phyloP scores from a whole-genome alignment of 2,888 invertebrate species.

The Netelia fuscicornis region DNA sequence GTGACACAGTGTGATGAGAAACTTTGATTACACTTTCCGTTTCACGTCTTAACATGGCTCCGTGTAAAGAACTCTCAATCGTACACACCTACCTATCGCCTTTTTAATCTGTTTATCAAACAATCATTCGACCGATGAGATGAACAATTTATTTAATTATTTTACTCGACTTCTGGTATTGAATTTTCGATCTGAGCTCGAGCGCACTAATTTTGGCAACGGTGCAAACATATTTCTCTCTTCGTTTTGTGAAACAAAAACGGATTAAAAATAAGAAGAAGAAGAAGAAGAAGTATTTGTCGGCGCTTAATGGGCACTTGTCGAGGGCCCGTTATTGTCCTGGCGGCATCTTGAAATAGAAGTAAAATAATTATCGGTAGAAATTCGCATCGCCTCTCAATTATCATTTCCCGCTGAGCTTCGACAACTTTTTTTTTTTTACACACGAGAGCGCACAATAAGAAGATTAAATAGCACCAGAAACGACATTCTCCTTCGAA shows the following conservation, averaged over 20 bases:
- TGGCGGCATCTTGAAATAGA: slow-evolving; percentile 30
- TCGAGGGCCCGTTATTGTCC: slow-evolving; percentile 35
- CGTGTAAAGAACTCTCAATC: too few species aligned
- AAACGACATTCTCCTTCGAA: slow-evolving; percentile 49
- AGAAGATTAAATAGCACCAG: slow-evolving; percentile 37
- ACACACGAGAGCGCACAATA: slow-evolving; percentile 4
- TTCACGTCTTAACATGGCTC: too few species aligned
- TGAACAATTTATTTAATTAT: too few species aligned
- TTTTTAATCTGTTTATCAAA: too few species aligned
- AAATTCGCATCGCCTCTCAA: background rate
- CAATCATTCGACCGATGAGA: too few species aligned
- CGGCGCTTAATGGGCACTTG: slow-evolving; percentile 6
- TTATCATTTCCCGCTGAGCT: background rate
- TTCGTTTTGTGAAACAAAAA: background rate
- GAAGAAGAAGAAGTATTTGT: slow-evolving; percentile 18
- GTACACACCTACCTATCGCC: too few species aligned
- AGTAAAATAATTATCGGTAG: slow-evolving; percentile 11
- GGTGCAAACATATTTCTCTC: too few species aligned
- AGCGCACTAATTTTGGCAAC: too few species aligned
- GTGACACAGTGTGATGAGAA: too few species aligned
- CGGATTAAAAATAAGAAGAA: background rate
- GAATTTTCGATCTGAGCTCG: too few species aligned
- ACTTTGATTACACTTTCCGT: too few species aligned
- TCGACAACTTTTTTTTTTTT: background rate
- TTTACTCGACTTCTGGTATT: too few species aligned